Conservation (phyloP, 2,797 vertebrate genomes). For the Ctenosaura bakeri region DNA sequence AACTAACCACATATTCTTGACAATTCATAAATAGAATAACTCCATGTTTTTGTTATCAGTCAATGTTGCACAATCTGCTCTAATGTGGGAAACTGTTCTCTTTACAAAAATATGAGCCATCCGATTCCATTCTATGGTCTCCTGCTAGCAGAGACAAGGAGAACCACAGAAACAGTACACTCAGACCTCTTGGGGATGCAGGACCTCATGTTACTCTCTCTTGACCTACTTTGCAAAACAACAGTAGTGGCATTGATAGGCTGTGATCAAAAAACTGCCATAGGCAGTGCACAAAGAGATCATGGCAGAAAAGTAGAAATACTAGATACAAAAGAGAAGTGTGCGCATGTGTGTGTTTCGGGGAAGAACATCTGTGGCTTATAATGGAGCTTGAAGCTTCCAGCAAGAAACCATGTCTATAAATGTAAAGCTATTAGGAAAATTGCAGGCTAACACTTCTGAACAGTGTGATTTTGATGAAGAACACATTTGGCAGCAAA, state of each 20-base stretch:
- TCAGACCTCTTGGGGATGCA: conserved; percentile 4
- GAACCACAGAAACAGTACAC: conserved; percentile 26
- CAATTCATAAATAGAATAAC: conserved; percentile 12
- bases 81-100: not conserved
- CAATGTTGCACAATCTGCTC: conserved; percentile 13
- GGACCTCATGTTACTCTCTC: conserved; percentile 34
- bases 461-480: conserved; percentile 34
- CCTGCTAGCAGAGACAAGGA: conserved; percentile 26
- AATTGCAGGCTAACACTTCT: conserved; percentile 45
- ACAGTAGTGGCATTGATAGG: conserved; percentile 44
- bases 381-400: conserved; percentile 40
- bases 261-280: conserved; percentile 37
- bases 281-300: conserved; percentile 27
- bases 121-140: conserved; percentile 7
- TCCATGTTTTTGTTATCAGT: conserved; percentile 16
- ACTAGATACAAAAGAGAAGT: conserved; percentile 12
- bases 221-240: not conserved
- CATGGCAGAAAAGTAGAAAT: not conserved
- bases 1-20: not conserved
- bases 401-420: conserved; percentile 38
- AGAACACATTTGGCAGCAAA: conserved; percentile 28
- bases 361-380: not conserved
- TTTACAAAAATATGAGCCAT: conserved; percentile 21
- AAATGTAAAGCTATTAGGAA: conserved; percentile 41
- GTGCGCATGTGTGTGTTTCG: too few relatives aligned